A percentile compares a stretch with the other conserved stretches of the same genome.
phyloP scores from a whole-genome alignment of 2,113 vertebrate genomes.

The Melanostigma gelatinosum region DNA sequence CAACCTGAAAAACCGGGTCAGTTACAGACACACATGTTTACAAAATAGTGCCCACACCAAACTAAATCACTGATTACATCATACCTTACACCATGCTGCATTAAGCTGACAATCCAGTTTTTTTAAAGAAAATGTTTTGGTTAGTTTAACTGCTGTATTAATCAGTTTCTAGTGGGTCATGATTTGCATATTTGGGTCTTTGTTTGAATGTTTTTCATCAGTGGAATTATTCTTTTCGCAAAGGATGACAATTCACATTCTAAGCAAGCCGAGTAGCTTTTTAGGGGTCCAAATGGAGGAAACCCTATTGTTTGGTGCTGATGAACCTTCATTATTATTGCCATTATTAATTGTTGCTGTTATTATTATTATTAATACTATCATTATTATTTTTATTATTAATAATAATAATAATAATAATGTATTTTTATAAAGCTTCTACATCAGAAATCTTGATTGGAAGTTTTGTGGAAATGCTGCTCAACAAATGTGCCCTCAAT shows the following conservation, averaged over 20 bases:
- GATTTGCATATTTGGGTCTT: neutral
- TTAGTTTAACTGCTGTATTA: neutral
- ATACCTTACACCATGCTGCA: neutral
- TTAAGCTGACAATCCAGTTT: neutral
- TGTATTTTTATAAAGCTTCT: too few relatives aligned
- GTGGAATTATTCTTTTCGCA: neutral
- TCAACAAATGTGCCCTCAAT: too few relatives aligned
- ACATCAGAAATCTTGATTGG: too few relatives aligned
- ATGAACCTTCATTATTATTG: too few relatives aligned
- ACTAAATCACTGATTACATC: neutral
- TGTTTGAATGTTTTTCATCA: neutral
- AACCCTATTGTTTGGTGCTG: too few relatives aligned
- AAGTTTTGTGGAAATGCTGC: too few relatives aligned
- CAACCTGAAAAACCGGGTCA: slow-evolving; percentile 41
- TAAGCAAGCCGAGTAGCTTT: neutral
- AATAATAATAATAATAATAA: too few relatives aligned
- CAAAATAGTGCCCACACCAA: neutral
- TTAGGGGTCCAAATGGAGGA: too few relatives aligned
- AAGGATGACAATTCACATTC: neutral
- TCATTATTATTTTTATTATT: too few relatives aligned
- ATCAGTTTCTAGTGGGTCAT: neutral
- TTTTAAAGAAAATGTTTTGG: neutral
- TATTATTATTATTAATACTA: too few relatives aligned
- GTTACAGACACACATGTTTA: accelerated
- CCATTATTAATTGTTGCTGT: too few relatives aligned